These are phyloP conservation scores for Trinorchestia longiramus DNA, from an alignment of 1,140 invertebrate species.

Conservation along the genomic window DNA sequence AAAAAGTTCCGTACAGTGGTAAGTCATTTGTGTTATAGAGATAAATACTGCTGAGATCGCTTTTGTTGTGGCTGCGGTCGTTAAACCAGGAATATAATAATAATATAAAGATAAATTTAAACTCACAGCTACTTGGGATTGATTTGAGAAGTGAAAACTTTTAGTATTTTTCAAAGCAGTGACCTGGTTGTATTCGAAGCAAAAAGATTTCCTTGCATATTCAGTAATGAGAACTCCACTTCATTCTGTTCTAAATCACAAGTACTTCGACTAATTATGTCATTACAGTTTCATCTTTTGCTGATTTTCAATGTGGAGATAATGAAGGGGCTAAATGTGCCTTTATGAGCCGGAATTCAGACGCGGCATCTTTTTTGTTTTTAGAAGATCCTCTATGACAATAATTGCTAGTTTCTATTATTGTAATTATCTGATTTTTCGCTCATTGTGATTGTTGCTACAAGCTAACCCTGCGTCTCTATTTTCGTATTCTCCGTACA, in stretches of 20 bases:
- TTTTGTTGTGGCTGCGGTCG: too few relatives aligned
- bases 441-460: neutral
- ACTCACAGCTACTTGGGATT: too few relatives aligned
- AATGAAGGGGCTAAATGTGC: neutral
- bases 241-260: neutral
- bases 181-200: neutral
- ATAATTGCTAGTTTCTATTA: neutral
- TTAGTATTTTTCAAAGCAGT: neutral
- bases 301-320: neutral
- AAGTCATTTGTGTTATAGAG: neutral
- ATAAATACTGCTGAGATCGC: too few relatives aligned
- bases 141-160: neutral
- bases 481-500: neutral
- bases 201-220: neutral
- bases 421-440: too few relatives aligned
- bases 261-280: neutral
- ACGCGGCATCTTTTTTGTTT: neutral
- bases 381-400: neutral
- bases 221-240: neutral
- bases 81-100: too few relatives aligned
- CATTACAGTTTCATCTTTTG: neutral
- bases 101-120: too few relatives aligned
- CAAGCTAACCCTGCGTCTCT: neutral
- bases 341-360: neutral
- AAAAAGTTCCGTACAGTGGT: neutral